Evolutionary conservation across 2,888 invertebrate species (phyloP).

Genomic region (Anodontia alba): DNA sequence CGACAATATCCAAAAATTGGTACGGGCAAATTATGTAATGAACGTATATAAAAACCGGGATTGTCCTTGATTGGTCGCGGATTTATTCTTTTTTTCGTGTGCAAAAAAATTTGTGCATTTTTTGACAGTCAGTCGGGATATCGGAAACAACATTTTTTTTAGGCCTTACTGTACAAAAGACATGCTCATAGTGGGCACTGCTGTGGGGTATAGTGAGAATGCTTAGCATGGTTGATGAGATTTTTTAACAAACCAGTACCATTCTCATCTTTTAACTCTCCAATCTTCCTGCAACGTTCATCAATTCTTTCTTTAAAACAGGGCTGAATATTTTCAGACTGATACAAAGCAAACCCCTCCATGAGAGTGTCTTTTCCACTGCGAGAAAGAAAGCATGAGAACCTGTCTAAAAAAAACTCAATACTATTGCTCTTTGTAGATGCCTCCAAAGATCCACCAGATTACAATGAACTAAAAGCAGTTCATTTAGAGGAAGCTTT

Average conservation of each 20-base stretch:
- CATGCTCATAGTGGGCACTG: constrained; percentile 59
- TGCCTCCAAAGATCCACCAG: too few species aligned
- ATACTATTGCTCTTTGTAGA: too few species aligned
- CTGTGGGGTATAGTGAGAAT: constrained; percentile 63
- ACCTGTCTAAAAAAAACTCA: too few species aligned
- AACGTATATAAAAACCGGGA: too few species aligned
- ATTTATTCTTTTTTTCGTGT: too few species aligned
- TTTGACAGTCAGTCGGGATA: too few species aligned
- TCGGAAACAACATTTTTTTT: too few species aligned
- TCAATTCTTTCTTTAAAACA: constrained; percentile 40
- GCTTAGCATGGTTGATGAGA: constrained; percentile 43
- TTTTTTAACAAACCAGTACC: constrained; percentile 21
- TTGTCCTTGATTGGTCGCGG: too few species aligned
- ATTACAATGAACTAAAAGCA: too few species aligned
- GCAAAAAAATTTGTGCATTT: too few species aligned
- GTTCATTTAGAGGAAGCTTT: background rate
- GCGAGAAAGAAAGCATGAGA: background rate
- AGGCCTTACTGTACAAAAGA: constrained; percentile 60
- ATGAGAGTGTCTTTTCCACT: constrained; percentile 17
- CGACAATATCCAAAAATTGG: too few species aligned
- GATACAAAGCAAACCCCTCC: constrained; percentile 47
- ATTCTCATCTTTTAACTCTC: constrained; percentile 40
- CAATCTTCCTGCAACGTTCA: constrained; percentile 39
- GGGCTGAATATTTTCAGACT: constrained; percentile 12
- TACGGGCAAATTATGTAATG: too few species aligned